phyloP scores from a whole-genome alignment of 2,888 invertebrate species.

The Pollenia labialis region DNA sequence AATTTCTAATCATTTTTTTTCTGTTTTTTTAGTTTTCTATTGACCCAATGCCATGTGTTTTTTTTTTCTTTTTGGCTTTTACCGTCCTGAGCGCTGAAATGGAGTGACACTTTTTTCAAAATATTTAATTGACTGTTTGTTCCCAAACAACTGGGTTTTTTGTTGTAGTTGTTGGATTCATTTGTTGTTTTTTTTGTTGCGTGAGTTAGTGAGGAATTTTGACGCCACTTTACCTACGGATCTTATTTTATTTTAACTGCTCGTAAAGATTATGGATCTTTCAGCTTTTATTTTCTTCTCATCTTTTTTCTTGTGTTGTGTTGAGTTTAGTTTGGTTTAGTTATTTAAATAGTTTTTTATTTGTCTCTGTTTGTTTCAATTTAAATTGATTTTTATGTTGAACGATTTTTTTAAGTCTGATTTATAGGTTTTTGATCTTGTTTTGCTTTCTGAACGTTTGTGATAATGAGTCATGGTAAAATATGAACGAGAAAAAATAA shows the following conservation, averaged over 20 bases:
- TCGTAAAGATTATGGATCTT: slow-evolving; percentile 82
- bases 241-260: slow-evolving; percentile 77
- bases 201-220: slow-evolving; percentile 78
- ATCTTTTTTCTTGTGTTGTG: slow-evolving; percentile 63
- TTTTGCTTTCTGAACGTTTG: slow-evolving; percentile 21
- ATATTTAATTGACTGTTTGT: slow-evolving; percentile 51
- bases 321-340: slow-evolving; percentile 66
- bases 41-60: slow-evolving; percentile 54
- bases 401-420: slow-evolving; percentile 25
- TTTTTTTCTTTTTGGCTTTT: slow-evolving; percentile 41
- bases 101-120: slow-evolving; percentile 60
- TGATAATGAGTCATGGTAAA: slow-evolving; percentile 48
- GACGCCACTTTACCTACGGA: slow-evolving; percentile 78
- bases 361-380: slow-evolving; percentile 56
- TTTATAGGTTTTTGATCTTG: slow-evolving; percentile 58
- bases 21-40: slow-evolving; percentile 5
- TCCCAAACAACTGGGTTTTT: slow-evolving; percentile 6
- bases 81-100: slow-evolving; percentile 70
- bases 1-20: slow-evolving; percentile 60
- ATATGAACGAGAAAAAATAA: neutral
- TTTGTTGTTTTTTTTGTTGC: slow-evolving; percentile 39
- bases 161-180: slow-evolving; percentile 44
- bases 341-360: slow-evolving; percentile 30
- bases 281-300: slow-evolving; percentile 76
- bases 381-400: slow-evolving; percentile 27